phyloP scores from a whole-genome alignment of 2,888 invertebrate species.

The Microplitis deprimator region DNA sequence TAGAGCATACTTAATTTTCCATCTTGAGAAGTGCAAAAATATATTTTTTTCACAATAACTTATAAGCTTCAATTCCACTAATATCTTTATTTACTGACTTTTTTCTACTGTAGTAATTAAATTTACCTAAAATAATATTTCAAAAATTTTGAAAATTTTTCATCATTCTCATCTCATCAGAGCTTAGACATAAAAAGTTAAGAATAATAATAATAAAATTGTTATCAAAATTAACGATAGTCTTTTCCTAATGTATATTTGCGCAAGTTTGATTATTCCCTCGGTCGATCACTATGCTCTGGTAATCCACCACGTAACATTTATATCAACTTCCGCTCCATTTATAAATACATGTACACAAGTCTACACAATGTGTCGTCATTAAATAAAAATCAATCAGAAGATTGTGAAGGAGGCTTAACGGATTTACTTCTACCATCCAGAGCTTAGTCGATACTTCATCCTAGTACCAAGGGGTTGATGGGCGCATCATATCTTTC shows the following conservation, averaged over 20 bases:
- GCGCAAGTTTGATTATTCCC: conserved; percentile 59
- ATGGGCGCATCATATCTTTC: conserved; percentile 50
- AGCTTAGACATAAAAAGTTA: background rate
- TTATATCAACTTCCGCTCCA: conserved; percentile 46
- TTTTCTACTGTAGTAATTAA: too few relatives aligned
- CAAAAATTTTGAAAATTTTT: too few relatives aligned
- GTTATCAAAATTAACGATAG: background rate
- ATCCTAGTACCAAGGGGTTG: conserved; percentile 32
- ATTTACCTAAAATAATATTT: too few relatives aligned
- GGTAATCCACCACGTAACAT: background rate
- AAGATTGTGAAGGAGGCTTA: conserved; percentile 71
- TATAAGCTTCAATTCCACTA: too few relatives aligned
- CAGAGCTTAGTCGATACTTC: conserved; percentile 62
- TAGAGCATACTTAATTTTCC: too few relatives aligned
- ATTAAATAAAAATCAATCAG: conserved; percentile 74
- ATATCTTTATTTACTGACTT: too few relatives aligned
- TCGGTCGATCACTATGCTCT: conserved; percentile 28
- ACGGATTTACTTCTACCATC: conserved; percentile 69
- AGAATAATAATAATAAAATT: background rate
- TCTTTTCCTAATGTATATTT: background rate
- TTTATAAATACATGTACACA: conserved; percentile 63
- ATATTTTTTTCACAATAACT: too few relatives aligned
- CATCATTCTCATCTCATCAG: too few relatives aligned
- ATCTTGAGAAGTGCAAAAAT: too few relatives aligned
- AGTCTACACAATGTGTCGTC: conserved; percentile 64